Base-by-base conservation (phyloP, 2,113 vertebrate genomes). In the Chloebia gouldiae region DNA sequence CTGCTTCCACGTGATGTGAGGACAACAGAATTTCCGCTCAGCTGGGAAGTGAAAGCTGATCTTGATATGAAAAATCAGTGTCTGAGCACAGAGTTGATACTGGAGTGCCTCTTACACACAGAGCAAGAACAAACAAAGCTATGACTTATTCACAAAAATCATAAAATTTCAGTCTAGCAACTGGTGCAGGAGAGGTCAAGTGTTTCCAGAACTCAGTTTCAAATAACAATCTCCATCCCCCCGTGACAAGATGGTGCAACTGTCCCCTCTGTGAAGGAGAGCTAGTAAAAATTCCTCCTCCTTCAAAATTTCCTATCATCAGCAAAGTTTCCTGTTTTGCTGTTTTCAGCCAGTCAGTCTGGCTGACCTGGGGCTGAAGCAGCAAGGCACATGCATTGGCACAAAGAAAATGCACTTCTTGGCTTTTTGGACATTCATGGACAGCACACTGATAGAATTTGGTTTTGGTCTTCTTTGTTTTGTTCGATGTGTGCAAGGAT, bases 401-500 rank as follows among this genome's bases (percentile, higher is more conserved):
- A 53, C 10, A 54, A 54, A 31, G 24, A 40, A 95, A 44, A 11
- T 39, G 23, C 37, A 79, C 28, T 35, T 92, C 23, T 69, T 76
- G 44, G 25, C 53, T 73, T 78, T 96, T n/a, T 82, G 45, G 22
- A 42, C 25, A 12, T 40, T 75, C 17, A 15, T 13, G 30, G 68
- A 56, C 13, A 76, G 27, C 4, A 44, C 12, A 64, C 11, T 31
- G 35, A 31, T 7, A 40, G 4, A 60, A 35, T 56, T 20, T 57
- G 13, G 2, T 8, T 60, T 60, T 60, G 35, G 27, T 50, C n/a
- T 47, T 23, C 51, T 35, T 51, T 25, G 30, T 44, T 70, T 51
- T 33, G 5, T 31, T 24, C 4, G 7, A 11, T 6, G 4, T 0
- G 1, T 33, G 17, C 17, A 44, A 27, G 24, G 14, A 51, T 69